These are phyloP conservation scores for Hemitrygon akajei DNA, from an alignment of 2,797 vertebrate genomes.

Conservation along the genomic window DNA sequence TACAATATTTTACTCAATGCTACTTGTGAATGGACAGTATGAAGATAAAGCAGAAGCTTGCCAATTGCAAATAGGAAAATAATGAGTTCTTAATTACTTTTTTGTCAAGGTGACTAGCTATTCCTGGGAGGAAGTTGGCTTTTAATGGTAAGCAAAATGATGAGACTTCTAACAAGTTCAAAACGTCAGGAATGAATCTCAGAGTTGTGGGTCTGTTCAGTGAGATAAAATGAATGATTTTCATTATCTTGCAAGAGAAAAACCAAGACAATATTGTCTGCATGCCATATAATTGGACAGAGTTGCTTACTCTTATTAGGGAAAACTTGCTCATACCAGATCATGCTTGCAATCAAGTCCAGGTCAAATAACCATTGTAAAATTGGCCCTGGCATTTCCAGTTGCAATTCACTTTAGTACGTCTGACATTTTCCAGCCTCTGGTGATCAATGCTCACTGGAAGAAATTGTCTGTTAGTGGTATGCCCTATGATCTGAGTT, in stretches of 20 bases:
- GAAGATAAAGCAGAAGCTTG: not conserved
- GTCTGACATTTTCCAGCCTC: no score
- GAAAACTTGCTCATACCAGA: no score
- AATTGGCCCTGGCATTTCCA: no score
- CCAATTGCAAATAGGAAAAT: slow-evolving; percentile 9
- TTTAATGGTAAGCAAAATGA: slow-evolving; percentile 8
- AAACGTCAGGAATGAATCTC: not conserved
- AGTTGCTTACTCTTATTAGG: no score
- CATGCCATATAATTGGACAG: no score
- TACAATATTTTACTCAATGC: not conserved
- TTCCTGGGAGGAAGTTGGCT: not conserved
- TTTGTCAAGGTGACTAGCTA: not conserved
- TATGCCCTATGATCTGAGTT: not conserved
- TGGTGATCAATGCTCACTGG: no score
- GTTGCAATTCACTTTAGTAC: no score
- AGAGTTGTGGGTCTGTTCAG: not conserved
- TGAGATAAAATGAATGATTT: not conserved
- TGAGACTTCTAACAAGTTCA: not conserved
- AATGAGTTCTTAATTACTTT: slow-evolving; percentile 27
- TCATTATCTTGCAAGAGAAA: not conserved
- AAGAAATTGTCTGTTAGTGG: no score
- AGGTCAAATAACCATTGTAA: no score
- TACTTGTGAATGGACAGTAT: not conserved
- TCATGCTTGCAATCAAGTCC: no score
- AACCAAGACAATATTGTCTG: not conserved